Evolutionary conservation across 2,113 vertebrate genomes (phyloP).

Genomic region (Chrysemys picta): DNA sequence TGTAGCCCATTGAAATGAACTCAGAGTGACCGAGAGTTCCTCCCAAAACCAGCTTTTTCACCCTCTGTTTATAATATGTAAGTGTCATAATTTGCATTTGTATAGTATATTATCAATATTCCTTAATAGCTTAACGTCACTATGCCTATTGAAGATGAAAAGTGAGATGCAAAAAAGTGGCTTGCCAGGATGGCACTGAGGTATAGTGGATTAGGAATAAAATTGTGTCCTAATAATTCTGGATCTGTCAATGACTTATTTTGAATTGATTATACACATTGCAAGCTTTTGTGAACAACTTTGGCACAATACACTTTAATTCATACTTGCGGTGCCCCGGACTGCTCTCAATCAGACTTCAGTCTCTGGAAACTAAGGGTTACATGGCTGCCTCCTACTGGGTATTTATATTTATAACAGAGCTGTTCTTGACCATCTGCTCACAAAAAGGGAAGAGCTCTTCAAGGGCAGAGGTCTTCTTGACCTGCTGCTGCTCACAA

Average conservation of each 20-base stretch:
- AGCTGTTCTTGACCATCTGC: no score
- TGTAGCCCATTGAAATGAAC: background rate
- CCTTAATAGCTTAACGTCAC: background rate
- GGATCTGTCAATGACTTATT: rapidly evolving
- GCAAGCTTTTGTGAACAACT: background rate
- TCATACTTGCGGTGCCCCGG: rapidly evolving
- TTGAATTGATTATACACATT: background rate
- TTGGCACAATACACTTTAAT: rapidly evolving
- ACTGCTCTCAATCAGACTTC: no score
- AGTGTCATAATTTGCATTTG: background rate
- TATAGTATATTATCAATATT: background rate
- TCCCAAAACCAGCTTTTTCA: background rate
- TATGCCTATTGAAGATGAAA: background rate
- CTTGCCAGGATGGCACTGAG: background rate
- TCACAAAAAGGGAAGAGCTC: no score
- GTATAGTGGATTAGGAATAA: background rate
- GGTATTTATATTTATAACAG: background rate
- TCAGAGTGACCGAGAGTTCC: background rate
- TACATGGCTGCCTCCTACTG: background rate
- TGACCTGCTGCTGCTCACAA: no score
- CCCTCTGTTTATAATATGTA: background rate
- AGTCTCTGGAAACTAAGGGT: background rate
- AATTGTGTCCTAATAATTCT: background rate
- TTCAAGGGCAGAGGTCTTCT: no score
- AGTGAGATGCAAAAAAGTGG: background rate